Percentiles rank a stretch among this genome's conserved stretches.
phyloP scores from a whole-genome alignment of 2,888 invertebrate species.

The Dryomyza anilis region DNA sequence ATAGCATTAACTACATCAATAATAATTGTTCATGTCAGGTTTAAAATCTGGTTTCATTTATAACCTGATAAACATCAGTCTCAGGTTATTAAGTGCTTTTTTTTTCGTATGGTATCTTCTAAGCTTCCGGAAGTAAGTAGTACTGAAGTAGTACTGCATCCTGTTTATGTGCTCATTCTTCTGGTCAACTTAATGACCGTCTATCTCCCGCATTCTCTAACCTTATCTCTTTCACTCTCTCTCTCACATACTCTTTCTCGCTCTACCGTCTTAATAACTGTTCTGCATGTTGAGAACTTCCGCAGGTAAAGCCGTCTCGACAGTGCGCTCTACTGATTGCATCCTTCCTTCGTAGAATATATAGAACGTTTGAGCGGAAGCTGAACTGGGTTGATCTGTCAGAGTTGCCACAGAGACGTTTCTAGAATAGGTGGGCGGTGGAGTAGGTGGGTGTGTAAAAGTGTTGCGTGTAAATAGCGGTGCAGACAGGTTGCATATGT shows the following conservation, averaged over 20 bases:
- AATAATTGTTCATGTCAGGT: too few relatives aligned
- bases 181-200: background rate
- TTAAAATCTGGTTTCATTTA: too few relatives aligned
- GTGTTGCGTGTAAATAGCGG: background rate
- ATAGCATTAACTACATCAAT: too few relatives aligned
- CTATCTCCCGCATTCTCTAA: background rate
- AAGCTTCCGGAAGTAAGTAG: background rate
- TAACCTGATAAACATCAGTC: too few relatives aligned
- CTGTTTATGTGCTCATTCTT: background rate
- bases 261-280: conserved; percentile 44
- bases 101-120: too few relatives aligned
- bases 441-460: background rate
- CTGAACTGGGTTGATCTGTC: conserved; percentile 1
- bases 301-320: conserved; percentile 35
- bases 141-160: background rate
- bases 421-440: background rate
- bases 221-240: background rate
- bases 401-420: too few relatives aligned
- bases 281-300: conserved; percentile 57
- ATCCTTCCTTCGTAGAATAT: background rate
- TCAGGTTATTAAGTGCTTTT: too few relatives aligned
- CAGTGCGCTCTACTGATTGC: background rate
- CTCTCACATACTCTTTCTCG: background rate
- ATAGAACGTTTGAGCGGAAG: conserved; percentile 8
- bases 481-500: background rate